These are phyloP conservation scores for Thysanoteuthis rhombus DNA, from an alignment of 2,888 invertebrate species.

Conservation along the genomic window DNA sequence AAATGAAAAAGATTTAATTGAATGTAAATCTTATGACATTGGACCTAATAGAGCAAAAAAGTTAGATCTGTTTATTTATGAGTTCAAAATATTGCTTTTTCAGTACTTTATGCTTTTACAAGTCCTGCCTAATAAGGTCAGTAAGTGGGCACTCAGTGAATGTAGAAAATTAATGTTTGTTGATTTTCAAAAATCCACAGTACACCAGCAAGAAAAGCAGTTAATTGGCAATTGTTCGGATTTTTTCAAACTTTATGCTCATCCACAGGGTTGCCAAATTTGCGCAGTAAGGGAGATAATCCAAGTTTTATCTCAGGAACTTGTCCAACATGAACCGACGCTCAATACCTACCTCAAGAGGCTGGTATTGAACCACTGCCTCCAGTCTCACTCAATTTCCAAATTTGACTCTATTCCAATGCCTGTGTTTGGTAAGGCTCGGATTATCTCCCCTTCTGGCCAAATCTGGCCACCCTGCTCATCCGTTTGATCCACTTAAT, in stretches of 20 bases:
- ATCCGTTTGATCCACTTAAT: not conserved
- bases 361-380: too few species aligned
- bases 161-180: slow-evolving; percentile 1
- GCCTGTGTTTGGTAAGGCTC: too few species aligned
- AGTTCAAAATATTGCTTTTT: not conserved
- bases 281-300: too few species aligned
- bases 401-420: too few species aligned
- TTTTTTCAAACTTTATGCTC: not conserved
- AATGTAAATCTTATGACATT: not conserved
- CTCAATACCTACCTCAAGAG: too few species aligned
- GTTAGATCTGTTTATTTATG: not conserved
- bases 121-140: not conserved
- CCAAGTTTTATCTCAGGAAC: too few species aligned
- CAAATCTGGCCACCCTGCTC: too few species aligned
- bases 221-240: not conserved
- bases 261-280: too few species aligned
- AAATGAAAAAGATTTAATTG: not conserved
- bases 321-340: too few species aligned
- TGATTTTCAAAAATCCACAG: not conserved
- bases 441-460: too few species aligned
- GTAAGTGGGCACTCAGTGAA: not conserved
- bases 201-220: not conserved
- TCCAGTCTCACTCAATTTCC: too few species aligned
- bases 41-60: not conserved
- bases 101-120: not conserved